These are phyloP conservation scores for Numenius phaeopus DNA, from an alignment of 2,797 vertebrate genomes.

Conservation along the genomic window DNA sequence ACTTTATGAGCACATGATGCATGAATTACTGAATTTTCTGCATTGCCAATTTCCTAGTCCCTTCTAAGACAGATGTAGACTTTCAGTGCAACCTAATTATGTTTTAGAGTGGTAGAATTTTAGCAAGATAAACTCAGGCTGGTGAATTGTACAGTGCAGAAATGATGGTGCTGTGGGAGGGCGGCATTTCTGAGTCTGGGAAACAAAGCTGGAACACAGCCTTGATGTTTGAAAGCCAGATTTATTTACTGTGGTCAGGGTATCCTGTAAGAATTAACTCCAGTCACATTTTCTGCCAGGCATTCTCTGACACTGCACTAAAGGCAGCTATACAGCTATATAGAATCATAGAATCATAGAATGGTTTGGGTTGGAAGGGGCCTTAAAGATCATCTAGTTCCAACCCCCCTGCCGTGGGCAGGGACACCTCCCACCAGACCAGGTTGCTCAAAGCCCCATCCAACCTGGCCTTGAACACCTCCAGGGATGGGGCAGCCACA, in stretches of 20 bases:
- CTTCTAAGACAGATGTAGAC: background rate
- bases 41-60: background rate
- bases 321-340: background rate
- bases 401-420: background rate
- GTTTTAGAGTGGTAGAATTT: background rate
- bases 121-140: background rate
- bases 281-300: background rate
- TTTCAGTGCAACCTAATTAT: background rate
- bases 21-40: background rate
- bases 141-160: background rate
- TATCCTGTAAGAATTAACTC: background rate
- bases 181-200: background rate
- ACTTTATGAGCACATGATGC: background rate
- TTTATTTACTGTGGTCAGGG: background rate
- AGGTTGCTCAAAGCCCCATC: background rate
- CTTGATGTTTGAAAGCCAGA: accelerated
- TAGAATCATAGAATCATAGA: background rate
- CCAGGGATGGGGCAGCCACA: background rate
- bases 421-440: background rate
- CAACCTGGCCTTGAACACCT: background rate
- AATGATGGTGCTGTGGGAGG: background rate
- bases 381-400: background rate
- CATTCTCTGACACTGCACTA: background rate
- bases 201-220: accelerated
- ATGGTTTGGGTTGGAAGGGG: background rate